Evolutionary conservation across 2,888 invertebrate genomes (phyloP), one percentile per base, ranked within the genome.

Genomic region (Xanthia icteritia): DNA sequence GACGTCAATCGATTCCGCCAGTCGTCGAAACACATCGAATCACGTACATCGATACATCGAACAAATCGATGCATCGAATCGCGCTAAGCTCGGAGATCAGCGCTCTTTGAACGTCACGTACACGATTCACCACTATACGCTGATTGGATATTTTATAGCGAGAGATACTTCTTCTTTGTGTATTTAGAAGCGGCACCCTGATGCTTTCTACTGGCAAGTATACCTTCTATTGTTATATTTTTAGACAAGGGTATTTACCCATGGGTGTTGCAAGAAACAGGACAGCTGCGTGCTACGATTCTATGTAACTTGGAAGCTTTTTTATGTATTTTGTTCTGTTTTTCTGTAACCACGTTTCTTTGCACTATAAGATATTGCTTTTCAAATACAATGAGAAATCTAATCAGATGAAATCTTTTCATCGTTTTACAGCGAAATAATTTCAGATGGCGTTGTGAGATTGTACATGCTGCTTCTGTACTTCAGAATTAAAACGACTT

Each of bases 101-200:
- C 76, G 82, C 80, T 83, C 83, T 84, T 84, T 83, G 84, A 80
- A 81, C 79, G 86, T 86, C 91, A 91, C 90, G 89, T 91, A 89
- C 86, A 72, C 78, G 77, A 76, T 83, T 85, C 84, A 54, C 82
- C 73, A 84, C 82, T 88, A 90, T 84, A 81, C 86, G 79, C 83
- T 89, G 90, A 91, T 91, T 91, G 88, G 90, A 86, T 88, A 89
- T 90, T 90, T 90, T 90, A 90, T 84, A 82, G 80, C 79, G 61
- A 23, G 63, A 71, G 70, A 82, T 83, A 72, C 72, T 77, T 75
- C 65, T 86, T 66, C 61, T 86, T 83, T 82, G 72, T 82, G 69
- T 82, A 73, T 76, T 64, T 65, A 72, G 61, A 83, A 63, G 79
- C 56, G 71, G 9, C 6, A 36, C 17, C 27, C 58, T 36, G 45